Evolutionary conservation across 1,140 invertebrate species (phyloP), one percentile per base, ranked within the genome.

Genomic region (Meloidogyne chitwoodi): DNA sequence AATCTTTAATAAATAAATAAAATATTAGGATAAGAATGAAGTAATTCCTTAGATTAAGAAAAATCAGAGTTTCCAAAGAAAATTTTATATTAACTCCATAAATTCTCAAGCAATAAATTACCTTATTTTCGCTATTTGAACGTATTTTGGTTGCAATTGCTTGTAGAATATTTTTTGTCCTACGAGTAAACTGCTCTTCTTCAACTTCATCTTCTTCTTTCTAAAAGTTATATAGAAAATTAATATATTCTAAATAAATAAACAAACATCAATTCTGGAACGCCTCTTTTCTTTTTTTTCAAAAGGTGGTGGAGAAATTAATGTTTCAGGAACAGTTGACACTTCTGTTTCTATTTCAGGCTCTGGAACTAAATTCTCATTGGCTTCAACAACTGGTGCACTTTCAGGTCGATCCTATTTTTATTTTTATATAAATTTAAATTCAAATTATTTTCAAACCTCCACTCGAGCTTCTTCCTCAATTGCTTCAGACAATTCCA

Each of bases 121-220:
- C 80, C 48, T 81, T 68, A 68, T 81, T 78, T 22, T 82, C 79
- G 34, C 70, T 81, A 31, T 64, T 64, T 61, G 24, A 22, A 12
- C 66, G 73, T 29, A 81, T 38, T 65, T 81, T 82, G 1, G 64
- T 41, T 24, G 79, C 34, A 64, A 81, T 83, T 12, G 81, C 44
- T 68, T 83, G 66, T 29, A 81, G 29, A 48, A 81, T 62, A 61
- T 69, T 76, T 64, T 67, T 80, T 22, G 81, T 83, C 27, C 82
- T 61, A 10, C 83, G 81, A 19, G 79, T 80, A 68, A 79, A 82
- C 72, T 83, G 69, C n/a, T 83, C 81, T 14, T 83, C 81, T 44
- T 83, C 82, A 11, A 79, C 73, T 22, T 81, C 81, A 2, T 75
- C 73, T 10, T 77, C 78, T 12, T 81, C 79, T 31, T 76, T 75